Evolutionary conservation across 2,113 vertebrate species (phyloP), one percentile per base, ranked within the genome.

Genomic region (Poeciliopsis occidentalis): DNA sequence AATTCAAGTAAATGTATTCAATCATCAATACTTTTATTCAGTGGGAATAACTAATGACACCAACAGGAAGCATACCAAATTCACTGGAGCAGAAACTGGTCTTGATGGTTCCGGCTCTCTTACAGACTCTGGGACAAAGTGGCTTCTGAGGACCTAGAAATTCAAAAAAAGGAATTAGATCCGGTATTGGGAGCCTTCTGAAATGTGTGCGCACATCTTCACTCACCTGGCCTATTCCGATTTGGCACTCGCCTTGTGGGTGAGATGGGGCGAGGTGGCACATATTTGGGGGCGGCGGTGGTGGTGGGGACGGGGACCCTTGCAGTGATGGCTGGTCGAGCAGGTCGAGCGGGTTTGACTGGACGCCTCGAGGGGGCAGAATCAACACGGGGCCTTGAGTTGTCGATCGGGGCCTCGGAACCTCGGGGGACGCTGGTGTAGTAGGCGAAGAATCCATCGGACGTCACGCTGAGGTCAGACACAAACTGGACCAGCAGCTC

Each of bases 61-160:
- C 1, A 2, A 11, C 11, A 26, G 4, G 29, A 39, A 6, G 74
- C 94, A 93, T 86, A 97, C 97, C 96, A 75, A 97, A 96, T 84
- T 95, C 92, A 68, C 95, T 97, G 88, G 92, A 51, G 71, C 97
- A 98, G 90, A 96, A 97, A 80, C 95, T 95, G 71, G 62, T 87
- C 86, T 95, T 95, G 60, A 98, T 88, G 12, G 91, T 96, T 78
- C 95, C 96, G 0, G 80, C 86, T 80, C 95, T 88, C 57, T 91
- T 94, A 71, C 96, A 98, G 15, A 57, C 88, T 89, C 78, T 94
- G 82, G 61, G 71, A 76, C 95, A 95, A n/a, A 92, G 60, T 6
- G 94, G 91, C 71, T 94, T 94, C n/a, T 74, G 69, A 44, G 60
- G 22, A 15, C 67, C 91, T 94, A 44, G 4, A 71, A 67, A 73